Evolutionary conservation across 2,888 invertebrate genomes (phyloP), one percentile per base, ranked within the genome.

Genomic region (Deroplatys truncata): DNA sequence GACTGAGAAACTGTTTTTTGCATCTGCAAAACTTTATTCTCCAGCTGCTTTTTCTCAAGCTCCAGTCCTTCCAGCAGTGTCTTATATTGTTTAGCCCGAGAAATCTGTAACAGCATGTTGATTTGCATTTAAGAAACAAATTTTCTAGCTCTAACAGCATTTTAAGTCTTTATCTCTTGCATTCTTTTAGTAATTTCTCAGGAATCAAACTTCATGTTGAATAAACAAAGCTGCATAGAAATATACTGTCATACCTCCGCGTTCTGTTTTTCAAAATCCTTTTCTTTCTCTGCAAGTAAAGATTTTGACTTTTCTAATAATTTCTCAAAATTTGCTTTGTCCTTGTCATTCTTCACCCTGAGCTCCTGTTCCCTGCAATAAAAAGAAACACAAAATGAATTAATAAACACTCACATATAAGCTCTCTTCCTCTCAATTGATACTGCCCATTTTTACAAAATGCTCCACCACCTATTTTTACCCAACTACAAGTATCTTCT

Each of bases 41-140:
- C 92, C 43, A 92, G 85, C 72, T 91, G 91, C 15, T 91, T 89
- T 89, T 92, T 92, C 87, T 92, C 92, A 28, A 82, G 88, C 85
- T 92, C 91, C 82, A 91, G 85, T 35, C 88, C 85, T 49, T 91
- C 91, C 29, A 91, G 35, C 29, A 91, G 72, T 15, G 88, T 88
- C 85, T 91, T 91, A 84, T 90, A 90, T 82, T 91, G 90, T 25
- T 89, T 89, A 3, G 90, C 89, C 84, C 90, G 88, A 31, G 89
- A 89, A 83, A 90, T 89, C 91, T 91, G 85, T n/a, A 91, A 89
- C 29, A n/a, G 16, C 0, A 16, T 56, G 20, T 20, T 20, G 7
- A 72, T 72, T 35, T 82, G 28, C 84, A 84, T 29, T 31, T 29
- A 29, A 31, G 16, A 2, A 2, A 28, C 10, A 72, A 1, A 72